Percentiles rank a stretch among this genome's conserved stretches.
Conservation (phyloP, 2,888 invertebrate species). For the Crematogaster levior region DNA sequence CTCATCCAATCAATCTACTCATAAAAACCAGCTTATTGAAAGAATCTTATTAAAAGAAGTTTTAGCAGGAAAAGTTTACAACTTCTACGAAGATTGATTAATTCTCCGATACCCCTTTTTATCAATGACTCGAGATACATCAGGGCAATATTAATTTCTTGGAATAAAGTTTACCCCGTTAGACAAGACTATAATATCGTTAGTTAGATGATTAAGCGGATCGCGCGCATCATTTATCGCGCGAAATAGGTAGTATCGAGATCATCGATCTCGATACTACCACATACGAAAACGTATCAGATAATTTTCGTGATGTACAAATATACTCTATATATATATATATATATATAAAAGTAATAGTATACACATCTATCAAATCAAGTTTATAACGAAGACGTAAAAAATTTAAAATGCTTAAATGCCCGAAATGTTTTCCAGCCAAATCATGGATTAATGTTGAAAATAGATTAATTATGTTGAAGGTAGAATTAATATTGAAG, state of each 20-base stretch:
- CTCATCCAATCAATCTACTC: conserved; percentile 24
- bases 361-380: background rate
- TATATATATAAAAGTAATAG: background rate
- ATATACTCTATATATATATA: too few species aligned
- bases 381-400: background rate
- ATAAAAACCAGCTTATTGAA: conserved; percentile 31
- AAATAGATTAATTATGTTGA: background rate
- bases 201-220: conserved; percentile 39
- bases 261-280: background rate
- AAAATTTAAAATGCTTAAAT: background rate
- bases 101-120: conserved; percentile 46
- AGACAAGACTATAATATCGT: conserved; percentile 23
- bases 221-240: background rate
- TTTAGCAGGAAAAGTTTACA: conserved; percentile 35
- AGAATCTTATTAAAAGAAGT: conserved; percentile 51
- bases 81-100: conserved; percentile 50
- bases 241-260: conserved; percentile 25
- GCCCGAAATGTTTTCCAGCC: background rate
- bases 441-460: background rate
- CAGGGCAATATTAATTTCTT: conserved; percentile 43
- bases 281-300: background rate
- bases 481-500: background rate
- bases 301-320: background rate
- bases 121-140: conserved; percentile 41
- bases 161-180: conserved; percentile 29